A percentile compares a stretch with the other conserved stretches of the same genome.
phyloP scores from a whole-genome alignment of 2,888 invertebrate species.

The Diaperis boleti region DNA sequence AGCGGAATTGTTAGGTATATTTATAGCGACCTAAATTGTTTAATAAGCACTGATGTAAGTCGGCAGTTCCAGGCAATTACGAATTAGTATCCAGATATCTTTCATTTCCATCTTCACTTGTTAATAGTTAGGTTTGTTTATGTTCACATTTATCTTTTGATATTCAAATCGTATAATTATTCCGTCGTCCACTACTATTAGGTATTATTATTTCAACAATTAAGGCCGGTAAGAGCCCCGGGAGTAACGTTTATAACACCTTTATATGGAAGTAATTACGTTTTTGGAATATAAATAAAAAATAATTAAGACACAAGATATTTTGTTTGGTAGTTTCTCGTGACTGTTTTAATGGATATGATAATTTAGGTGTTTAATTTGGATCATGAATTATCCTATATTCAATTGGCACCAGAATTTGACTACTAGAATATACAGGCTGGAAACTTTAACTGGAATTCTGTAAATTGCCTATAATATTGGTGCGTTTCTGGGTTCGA shows the following conservation, averaged over 20 bases:
- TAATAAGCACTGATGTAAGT: too few species aligned
- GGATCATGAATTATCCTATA: constrained; percentile 10
- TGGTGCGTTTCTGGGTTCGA: too few species aligned
- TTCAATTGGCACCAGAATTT: constrained; percentile 16
- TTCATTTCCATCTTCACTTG: constrained; percentile 22
- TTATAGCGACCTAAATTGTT: too few species aligned
- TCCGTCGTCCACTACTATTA: constrained; percentile 29
- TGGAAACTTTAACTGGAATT: too few species aligned
- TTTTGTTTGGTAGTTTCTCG: constrained; percentile 16
- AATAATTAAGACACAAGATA: constrained; percentile 31
- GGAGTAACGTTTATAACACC: constrained; percentile 33
- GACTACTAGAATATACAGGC: background rate
- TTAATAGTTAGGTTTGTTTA: constrained; percentile 33
- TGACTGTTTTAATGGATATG: constrained; percentile 25
- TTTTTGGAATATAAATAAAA: constrained; percentile 20
- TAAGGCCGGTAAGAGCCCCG: constrained; percentile 29
- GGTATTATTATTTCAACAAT: constrained; percentile 34
- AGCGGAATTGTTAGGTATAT: too few species aligned
- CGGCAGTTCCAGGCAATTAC: constrained; percentile 1
- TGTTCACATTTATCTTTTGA: constrained; percentile 29
- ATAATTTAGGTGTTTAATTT: constrained; percentile 22
- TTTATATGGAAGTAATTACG: constrained; percentile 34
- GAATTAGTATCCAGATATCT: constrained; percentile 11
- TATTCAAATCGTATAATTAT: constrained; percentile 37
- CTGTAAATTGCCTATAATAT: too few species aligned